Evolutionary conservation across 2,888 invertebrate genomes (phyloP).

Genomic region (Trisateles emortualis): DNA sequence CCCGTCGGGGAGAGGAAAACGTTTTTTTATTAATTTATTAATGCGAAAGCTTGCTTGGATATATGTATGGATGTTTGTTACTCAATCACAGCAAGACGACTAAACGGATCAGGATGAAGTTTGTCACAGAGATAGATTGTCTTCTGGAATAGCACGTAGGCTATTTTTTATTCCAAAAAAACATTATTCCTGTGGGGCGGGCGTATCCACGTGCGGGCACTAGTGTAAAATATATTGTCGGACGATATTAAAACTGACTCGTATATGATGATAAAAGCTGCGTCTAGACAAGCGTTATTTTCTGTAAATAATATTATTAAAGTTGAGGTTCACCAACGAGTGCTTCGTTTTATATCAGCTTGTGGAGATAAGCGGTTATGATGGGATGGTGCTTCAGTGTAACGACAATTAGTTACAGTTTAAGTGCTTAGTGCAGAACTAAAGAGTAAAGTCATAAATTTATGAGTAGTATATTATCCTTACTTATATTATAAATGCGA

Average conservation of each 20-base stretch:
- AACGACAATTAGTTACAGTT: slow-evolving; percentile 17
- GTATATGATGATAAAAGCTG: slow-evolving; percentile 2
- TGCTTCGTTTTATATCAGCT: slow-evolving; percentile 15
- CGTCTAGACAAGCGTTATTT: slow-evolving; percentile 39
- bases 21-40: too few species aligned
- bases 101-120: too few species aligned
- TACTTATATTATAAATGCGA: too few species aligned
- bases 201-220: too few species aligned
- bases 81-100: too few species aligned
- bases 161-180: too few species aligned
- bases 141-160: too few species aligned
- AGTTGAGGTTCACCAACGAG: slow-evolving; percentile 26
- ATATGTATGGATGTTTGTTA: too few species aligned
- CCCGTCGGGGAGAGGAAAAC: too few species aligned
- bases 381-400: slow-evolving; percentile 4
- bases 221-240: not conserved
- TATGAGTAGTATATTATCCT: not conserved
- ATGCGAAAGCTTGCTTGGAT: too few species aligned
- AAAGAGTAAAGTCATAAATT: not conserved
- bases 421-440: not conserved
- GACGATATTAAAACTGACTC: slow-evolving; percentile 9
- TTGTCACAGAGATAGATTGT: too few species aligned
- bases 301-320: slow-evolving; percentile 30
- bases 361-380: slow-evolving; percentile 7
- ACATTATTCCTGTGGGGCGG: too few species aligned